A percentile compares a stretch with the other conserved stretches of the same genome.
phyloP scores from a whole-genome alignment of 2,888 invertebrate species.

The Dusona sp. region DNA sequence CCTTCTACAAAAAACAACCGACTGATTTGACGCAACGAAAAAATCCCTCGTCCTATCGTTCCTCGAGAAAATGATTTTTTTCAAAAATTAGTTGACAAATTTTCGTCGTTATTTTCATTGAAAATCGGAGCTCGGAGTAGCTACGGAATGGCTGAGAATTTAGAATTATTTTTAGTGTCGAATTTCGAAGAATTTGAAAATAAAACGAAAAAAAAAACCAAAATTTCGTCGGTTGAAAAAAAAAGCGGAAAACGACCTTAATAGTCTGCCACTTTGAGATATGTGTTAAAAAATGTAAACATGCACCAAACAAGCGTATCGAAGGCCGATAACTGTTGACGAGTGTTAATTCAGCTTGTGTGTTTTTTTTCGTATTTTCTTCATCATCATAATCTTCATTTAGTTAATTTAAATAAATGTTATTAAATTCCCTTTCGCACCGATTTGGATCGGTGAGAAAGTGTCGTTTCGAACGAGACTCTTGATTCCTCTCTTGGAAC shows the following conservation, averaged over 20 bases:
- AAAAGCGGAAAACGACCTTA: neutral
- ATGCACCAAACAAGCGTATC: constrained; percentile 75
- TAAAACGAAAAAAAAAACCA: too few species aligned
- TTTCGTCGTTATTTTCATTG: too few species aligned
- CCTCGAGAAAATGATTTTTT: too few species aligned
- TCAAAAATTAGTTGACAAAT: too few species aligned
- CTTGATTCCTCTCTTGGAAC: constrained; percentile 18
- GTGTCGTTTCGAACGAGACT: neutral
- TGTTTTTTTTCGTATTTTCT: neutral
- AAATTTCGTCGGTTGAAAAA: neutral
- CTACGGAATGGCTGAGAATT: too few species aligned
- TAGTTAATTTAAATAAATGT: neutral
- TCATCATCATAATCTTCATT: neutral
- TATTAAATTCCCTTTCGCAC: neutral
- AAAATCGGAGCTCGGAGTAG: too few species aligned
- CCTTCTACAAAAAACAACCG: too few species aligned
- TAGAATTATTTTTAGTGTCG: too few species aligned
- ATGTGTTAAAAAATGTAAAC: constrained; percentile 76
- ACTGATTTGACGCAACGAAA: too few species aligned
- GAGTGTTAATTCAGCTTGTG: neutral
- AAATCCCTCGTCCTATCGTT: too few species aligned
- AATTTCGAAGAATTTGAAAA: too few species aligned
- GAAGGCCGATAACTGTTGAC: constrained; percentile 45
- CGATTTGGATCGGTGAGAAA: neutral
- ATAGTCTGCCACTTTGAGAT: constrained; percentile 75